Conservation (phyloP, 1,140 invertebrate genomes). For the Portunus trituberculatus region DNA sequence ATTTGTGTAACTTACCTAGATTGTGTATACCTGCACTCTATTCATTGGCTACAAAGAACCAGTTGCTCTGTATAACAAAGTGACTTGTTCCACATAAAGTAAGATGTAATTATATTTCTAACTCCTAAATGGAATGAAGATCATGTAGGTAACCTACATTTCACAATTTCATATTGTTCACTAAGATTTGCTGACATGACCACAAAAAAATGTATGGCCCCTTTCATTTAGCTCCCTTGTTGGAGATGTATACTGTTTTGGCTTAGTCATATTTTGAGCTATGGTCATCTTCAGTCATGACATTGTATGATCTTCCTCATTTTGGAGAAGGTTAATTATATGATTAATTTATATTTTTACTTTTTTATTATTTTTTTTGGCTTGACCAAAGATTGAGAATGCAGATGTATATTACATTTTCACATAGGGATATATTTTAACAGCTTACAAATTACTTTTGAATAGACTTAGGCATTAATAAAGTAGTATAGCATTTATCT, state of each 20-base stretch:
- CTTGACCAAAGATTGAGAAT: slow-evolving; percentile 70
- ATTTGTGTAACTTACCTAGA: not conserved
- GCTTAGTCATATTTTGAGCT: not conserved
- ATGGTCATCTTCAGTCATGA: not conserved
- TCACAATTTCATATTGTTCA: not conserved
- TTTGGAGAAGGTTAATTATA: slow-evolving; percentile 37
- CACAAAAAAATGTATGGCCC: not conserved
- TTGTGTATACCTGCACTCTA: not conserved
- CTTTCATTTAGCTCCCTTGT: not conserved
- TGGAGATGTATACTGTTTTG: not conserved
- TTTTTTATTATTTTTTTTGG: slow-evolving; percentile 49
- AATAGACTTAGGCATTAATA: slow-evolving; percentile 71
- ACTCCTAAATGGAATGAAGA: not conserved
- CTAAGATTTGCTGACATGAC: not conserved
- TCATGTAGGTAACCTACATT: not conserved
- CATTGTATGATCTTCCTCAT: slow-evolving; percentile 24
- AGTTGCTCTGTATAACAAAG: not conserved
- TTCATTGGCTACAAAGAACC: slow-evolving; percentile 11
- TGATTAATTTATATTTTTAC: slow-evolving; percentile 34
- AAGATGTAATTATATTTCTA: slow-evolving; percentile 24
- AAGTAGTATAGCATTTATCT: slow-evolving; percentile 71
- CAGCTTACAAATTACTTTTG: slow-evolving; percentile 48
- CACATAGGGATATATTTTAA: slow-evolving; percentile 38
- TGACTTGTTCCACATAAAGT: not conserved
- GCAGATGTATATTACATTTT: slow-evolving; percentile 61